phyloP scores from a whole-genome alignment of 2,797 vertebrate genomes.

The Microchirus variegatus region DNA sequence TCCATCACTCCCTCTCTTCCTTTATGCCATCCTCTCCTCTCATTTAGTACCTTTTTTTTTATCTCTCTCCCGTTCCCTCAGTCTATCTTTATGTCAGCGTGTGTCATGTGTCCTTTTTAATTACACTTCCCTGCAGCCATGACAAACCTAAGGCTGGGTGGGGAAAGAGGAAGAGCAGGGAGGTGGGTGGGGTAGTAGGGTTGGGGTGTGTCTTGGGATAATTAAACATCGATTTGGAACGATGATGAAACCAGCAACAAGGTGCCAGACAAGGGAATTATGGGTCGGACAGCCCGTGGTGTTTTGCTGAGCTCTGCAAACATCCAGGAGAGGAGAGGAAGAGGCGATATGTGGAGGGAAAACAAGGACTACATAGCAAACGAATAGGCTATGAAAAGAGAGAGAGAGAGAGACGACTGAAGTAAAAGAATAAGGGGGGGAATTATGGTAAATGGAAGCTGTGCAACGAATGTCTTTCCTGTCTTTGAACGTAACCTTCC shows the following conservation, averaged over 20 bases:
- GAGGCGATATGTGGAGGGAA: not conserved
- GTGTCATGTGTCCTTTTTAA: constrained; percentile 48
- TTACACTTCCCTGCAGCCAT: constrained; percentile 39
- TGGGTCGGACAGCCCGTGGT: constrained; percentile 34
- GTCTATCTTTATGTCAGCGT: not conserved
- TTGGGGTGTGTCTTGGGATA: constrained; percentile 44
- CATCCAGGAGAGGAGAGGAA: constrained; percentile 22
- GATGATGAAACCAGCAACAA: constrained; percentile 65
- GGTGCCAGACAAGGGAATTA: constrained; percentile 68
- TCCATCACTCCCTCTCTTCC: constrained; percentile 7
- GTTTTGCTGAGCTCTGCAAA: constrained; percentile 54
- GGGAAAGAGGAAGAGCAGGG: constrained; percentile 1
- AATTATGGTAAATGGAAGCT: no score
- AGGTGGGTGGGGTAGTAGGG: not conserved
- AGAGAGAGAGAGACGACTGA: not conserved
- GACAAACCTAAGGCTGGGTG: constrained; percentile 32
- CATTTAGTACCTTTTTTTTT: not conserved
- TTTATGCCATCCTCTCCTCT: constrained; percentile 13
- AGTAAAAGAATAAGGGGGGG: not conserved
- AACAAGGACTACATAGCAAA: not conserved
- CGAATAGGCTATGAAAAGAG: not conserved
- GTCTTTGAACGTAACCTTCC: constrained; percentile 61
- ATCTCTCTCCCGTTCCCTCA: not conserved
- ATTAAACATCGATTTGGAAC: constrained; percentile 75
- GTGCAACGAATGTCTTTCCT: constrained; percentile 3